Percentiles rank a stretch among this genome's conserved stretches.
phyloP scores from a whole-genome alignment of 1,140 invertebrate species.

The Schlechtendalia chinensis region DNA sequence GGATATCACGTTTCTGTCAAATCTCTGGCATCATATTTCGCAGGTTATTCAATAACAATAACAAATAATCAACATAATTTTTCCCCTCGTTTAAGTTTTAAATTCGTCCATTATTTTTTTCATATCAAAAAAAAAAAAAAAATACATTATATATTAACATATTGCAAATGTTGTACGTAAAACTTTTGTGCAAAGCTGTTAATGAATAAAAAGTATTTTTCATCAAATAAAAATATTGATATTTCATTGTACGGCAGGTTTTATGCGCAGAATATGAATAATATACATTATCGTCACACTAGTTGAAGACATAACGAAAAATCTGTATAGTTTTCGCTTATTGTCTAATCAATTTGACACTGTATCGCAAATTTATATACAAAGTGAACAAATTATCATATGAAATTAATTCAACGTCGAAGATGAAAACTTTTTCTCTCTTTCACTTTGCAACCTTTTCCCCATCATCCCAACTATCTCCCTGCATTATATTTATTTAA shows the following conservation, averaged over 20 bases:
- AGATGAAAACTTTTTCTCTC: constrained; percentile 13
- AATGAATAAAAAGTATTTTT: background rate
- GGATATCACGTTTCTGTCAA: background rate
- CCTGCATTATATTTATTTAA: constrained; percentile 14
- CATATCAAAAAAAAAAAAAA: no score
- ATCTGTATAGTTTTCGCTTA: constrained; percentile 9
- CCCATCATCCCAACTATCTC: background rate
- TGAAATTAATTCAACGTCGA: constrained; percentile 21
- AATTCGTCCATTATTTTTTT: no score
- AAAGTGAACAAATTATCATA: constrained; percentile 1
- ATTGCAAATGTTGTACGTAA: no score
- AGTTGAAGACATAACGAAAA: background rate
- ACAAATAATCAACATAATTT: background rate
- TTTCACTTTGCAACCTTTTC: background rate
- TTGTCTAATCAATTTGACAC: constrained; percentile 12
- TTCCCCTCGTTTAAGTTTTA: background rate
- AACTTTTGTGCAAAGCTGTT: no score
- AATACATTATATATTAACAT: no score
- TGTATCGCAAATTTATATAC: background rate
- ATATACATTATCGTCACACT: background rate
- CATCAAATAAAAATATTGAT: background rate
- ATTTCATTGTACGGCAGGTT: background rate
- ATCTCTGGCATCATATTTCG: background rate
- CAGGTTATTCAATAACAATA: background rate
- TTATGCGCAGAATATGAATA: no score